Evolutionary conservation across 2,797 vertebrate species (phyloP), one percentile per base, ranked within the genome.

Genomic region (Selene dorsalis): DNA sequence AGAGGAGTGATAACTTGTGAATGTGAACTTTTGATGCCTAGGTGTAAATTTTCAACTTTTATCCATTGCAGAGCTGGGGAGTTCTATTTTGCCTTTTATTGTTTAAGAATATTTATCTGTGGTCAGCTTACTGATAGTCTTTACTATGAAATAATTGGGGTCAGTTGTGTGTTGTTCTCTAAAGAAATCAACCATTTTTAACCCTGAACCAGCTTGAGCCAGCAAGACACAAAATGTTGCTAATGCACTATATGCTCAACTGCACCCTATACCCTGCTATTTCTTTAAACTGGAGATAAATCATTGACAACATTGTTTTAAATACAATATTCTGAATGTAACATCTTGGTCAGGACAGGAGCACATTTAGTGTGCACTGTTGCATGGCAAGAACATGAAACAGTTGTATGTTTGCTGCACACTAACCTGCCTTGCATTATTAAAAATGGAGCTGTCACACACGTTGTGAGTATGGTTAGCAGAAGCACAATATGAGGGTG

Each of bases 11-110:
- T 30, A 48, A 62, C 18, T 20, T 72, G 50, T 69, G 38, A 84
- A 84, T 80, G 72, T 85, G 77, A 84, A 86, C 22, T 35, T 86
- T 77, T 79, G 55, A 65, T 78, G 50, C 57, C 45, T 74, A 4
- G 28, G 52, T 56, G 17, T 69, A n/a, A 71, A 60, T 74, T 65
- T 60, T 76, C 11, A 79, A 68, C 22, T 38, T 38, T 10, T 5
- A 45, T 53, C 26, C 7, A 26, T 48, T 24, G 35, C 67, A 61
- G 38, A 66, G 16, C 47, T 41, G 28, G 39, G 20, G 41, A 39
- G 12, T 17, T 70, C 41, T 70, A 3, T 56, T 66, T 73, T 55
- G 16, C 35, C 14, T 32, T 32, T 32, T 32, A 57, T 45, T 75
- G 1, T 68, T 48, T 35, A 10, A 35, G 52, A 63, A 62, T 67